phyloP scores from a whole-genome alignment of 2,797 vertebrate species.

The Antennarius maculatus region DNA sequence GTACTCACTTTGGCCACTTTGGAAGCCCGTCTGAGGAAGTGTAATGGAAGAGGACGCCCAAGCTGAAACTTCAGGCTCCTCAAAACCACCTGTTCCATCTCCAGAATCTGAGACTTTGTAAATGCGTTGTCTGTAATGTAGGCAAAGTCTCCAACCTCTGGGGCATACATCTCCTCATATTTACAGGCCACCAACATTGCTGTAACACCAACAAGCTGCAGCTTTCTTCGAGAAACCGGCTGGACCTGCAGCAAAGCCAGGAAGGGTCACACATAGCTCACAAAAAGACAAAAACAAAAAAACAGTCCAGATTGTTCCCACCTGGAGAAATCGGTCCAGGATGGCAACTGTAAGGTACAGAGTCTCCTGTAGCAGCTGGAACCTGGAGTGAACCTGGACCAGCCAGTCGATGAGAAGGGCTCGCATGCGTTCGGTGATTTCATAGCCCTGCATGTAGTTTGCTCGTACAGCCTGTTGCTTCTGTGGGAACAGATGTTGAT shows the following conservation, averaged over 20 bases:
- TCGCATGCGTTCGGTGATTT: conserved; percentile 89
- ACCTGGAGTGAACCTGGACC: conserved; percentile 92
- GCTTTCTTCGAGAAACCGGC: conserved; percentile 87
- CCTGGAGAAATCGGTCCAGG: conserved; percentile 94
- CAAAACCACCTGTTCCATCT: conserved; percentile 90
- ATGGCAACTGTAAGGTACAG: conserved; percentile 92
- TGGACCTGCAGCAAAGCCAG: conserved; percentile 77
- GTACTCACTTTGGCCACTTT: conserved; percentile 89
- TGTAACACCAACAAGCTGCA: conserved; percentile 92
- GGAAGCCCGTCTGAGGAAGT: conserved; percentile 92
- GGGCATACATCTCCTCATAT: conserved; percentile 92
- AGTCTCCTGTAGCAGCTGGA: conserved; percentile 93
- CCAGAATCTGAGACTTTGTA: conserved; percentile 84
- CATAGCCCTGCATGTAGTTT: conserved; percentile 86
- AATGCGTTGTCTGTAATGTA: conserved; percentile 94
- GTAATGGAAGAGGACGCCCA: conserved; percentile 90
- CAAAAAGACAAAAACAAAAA: not conserved
- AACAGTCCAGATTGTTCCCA: conserved; percentile 1
- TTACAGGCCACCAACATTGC: conserved; percentile 92
- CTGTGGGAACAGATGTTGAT: conserved; percentile 65
- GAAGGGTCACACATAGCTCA: not conserved
- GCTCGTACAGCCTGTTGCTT: conserved; percentile 83
- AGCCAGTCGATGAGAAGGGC: conserved; percentile 94
- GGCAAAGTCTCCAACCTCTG: conserved; percentile 89
- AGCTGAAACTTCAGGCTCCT: conserved; percentile 87